A percentile compares a stretch with the other conserved stretches of the same genome.
Evolutionary conservation across 2,888 invertebrate genomes (phyloP).

Genomic region (Cephus nigrinus): DNA sequence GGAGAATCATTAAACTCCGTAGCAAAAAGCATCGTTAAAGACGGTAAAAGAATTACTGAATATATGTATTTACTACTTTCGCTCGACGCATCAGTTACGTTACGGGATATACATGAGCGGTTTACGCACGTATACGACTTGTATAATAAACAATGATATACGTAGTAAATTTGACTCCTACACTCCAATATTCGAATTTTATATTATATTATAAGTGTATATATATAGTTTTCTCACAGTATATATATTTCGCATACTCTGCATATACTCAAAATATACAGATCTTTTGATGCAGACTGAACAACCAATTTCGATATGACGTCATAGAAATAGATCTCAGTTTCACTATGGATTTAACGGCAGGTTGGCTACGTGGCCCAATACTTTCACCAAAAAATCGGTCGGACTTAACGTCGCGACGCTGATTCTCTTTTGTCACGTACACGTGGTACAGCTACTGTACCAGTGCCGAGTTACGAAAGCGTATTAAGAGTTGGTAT

Average conservation of each 20-base stretch:
- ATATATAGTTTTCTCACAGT: neutral
- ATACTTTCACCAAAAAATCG: constrained; percentile 20
- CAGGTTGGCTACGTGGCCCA: neutral
- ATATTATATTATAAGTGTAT: neutral
- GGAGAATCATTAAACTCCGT: neutral
- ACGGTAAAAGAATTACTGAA: neutral
- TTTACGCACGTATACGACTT: neutral
- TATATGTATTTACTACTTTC: neutral
- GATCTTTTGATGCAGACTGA: neutral
- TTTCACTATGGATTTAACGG: constrained; percentile 2
- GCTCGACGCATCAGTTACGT: neutral
- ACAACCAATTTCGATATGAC: neutral
- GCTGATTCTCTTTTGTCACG: neutral
- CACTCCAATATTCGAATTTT: neutral
- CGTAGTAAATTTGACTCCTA: neutral
- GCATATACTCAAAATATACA: neutral
- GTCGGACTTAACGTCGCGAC: neutral
- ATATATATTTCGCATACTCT: too few relatives aligned
- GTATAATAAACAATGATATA: neutral
- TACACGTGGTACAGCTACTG: neutral
- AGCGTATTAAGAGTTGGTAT: neutral
- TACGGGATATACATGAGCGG: neutral
- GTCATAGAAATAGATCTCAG: neutral
- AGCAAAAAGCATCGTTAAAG: neutral
- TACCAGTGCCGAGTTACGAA: neutral